Evolutionary conservation across 2,888 invertebrate species (phyloP), one percentile per base, ranked within the genome.

Genomic region (Rhabditoides inermis): DNA sequence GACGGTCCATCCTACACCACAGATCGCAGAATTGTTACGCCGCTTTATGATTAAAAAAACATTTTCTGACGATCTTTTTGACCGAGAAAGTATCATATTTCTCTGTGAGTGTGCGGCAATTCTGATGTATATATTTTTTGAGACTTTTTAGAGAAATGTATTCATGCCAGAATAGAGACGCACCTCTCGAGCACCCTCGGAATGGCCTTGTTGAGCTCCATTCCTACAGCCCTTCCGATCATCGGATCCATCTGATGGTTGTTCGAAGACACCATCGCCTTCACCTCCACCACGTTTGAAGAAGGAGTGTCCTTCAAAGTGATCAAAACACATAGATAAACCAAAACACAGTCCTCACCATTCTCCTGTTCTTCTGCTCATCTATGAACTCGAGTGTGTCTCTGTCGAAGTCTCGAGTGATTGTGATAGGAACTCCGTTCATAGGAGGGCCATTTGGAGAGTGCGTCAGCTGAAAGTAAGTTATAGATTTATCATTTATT

Each of bases 251-350:
- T 49, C 23, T 56, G 54, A 20, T 55, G 45, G 47, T 65, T 60
- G 4, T 63, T 61, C 6, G 60, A 56, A 35, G 55, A 55, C 22
- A 65, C 65, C 32, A 61, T 63, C 2, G 65, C 65, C 40, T 63
- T 63, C 27, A 66, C 60, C 35, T 66, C 66, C 20, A 66, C 61
- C n/a, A 66, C 62, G 37, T 66, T 63, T 44, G 12, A 26, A 26
- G 18, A 44, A 15, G 12, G 12, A 20, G 4, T 41, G 20, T 23
- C 20, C 20, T 3, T 3, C 22, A 2, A 12, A 22, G 22, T 20
- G 12, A 22, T 22, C 25, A 26, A 3, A 45, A 6, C 41, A 12
- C 3, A n/a, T 23, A 25, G 30, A 39, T 30, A 12, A 10, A 20
- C 6, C 7, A 12, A n/a, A 40, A 40, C n/a, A 12, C 6, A 22